Base-by-base conservation (phyloP, 2,797 vertebrate genomes). In the Premnoplex brunnescens region DNA sequence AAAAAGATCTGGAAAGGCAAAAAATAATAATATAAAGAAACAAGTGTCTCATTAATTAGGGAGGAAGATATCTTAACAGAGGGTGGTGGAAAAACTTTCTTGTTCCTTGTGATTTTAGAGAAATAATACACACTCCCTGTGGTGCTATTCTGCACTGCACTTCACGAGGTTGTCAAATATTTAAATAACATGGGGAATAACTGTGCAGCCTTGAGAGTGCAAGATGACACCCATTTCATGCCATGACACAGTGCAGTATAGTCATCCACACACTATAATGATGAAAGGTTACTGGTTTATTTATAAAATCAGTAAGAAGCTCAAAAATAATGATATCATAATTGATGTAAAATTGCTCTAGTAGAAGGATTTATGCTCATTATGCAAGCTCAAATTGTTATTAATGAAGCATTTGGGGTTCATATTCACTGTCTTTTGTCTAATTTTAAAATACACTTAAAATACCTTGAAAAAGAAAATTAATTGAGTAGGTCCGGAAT, bases 351-450 rank as follows among this genome's bases (percentile, higher is more conserved):
- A 97, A 97, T 97, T 96, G 85, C 71, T 85, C 69, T 94, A 51
- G 96, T 96, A 96, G 60, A 94, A 79, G 95, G 96, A 98, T 94
- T 97, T 97, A 85, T 95, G 58, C 52, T 96, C 91, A 96, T 96
- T 94, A 91, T 44, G 37, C 32, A 37, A 95, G 69, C 77, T 96
- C 24, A 97, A 85, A 97, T 95, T 96, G 82, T 85, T 96, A 96
- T 96, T 89, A 94, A 94, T 93, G 94, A 97, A 72, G 46, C 71
- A 51, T 92, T 95, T 56, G 67, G 46, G 83, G 44, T 91, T 96
- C 67, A 44, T 30, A 93, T 64, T 92, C 51, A 82, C 67, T 88
- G 58, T 86, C 60, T 93, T 80, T 91, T 95, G 34, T 86, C 86
- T 95, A 88, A 95, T 97, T 97, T 95, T 90, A 89, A 96, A 93